These are phyloP conservation scores for Papilio polyxenes DNA, from an alignment of 1,140 invertebrate species.

Conservation along the genomic window DNA sequence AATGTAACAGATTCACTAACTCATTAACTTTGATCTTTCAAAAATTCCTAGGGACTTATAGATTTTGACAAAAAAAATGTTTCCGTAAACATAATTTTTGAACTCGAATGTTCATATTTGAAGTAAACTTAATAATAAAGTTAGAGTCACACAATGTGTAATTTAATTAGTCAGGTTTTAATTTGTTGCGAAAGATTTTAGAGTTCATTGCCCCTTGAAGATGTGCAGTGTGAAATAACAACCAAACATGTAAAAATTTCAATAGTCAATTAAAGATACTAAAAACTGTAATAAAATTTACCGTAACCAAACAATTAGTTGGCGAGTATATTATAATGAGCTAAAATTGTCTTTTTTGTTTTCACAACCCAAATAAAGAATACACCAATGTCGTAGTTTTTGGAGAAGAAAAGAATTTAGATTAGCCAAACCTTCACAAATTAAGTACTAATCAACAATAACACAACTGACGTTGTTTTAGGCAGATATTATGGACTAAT, in stretches of 20 bases:
- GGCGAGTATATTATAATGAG: background rate
- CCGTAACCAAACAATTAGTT: background rate
- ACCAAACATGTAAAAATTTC: background rate
- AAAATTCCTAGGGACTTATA: too few species aligned
- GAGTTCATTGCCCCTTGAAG: background rate
- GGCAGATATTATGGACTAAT: too few species aligned
- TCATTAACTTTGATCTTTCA: too few species aligned
- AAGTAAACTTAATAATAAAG: background rate
- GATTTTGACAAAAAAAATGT: too few species aligned
- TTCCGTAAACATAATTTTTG: background rate
- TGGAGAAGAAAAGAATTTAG: too few species aligned
- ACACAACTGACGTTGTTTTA: too few species aligned
- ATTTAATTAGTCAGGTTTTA: background rate
- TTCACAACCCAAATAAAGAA: background rate
- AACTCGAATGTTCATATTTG: background rate
- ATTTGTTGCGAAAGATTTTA: background rate
- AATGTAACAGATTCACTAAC: too few species aligned
- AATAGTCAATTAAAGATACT: background rate
- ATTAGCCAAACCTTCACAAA: too few species aligned
- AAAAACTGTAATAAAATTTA: constrained; percentile 20
- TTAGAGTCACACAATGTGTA: background rate
- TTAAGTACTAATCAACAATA: too few species aligned
- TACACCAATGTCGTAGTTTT: too few species aligned
- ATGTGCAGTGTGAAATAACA: background rate
- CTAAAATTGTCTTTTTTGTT: background rate